Evolutionary conservation across 2,888 invertebrate species (phyloP).

Genomic region (Metallyticus violacea): DNA sequence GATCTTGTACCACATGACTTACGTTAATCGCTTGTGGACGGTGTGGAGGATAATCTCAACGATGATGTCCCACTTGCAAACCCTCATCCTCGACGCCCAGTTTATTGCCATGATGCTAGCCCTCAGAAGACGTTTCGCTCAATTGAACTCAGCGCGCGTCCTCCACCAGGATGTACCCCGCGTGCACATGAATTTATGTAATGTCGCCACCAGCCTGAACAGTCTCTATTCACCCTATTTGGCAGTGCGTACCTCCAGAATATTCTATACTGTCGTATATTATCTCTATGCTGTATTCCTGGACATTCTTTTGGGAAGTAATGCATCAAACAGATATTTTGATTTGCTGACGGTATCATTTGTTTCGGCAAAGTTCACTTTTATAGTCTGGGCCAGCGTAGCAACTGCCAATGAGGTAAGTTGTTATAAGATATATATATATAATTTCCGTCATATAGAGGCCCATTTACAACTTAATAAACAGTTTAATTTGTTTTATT

Average conservation of each 20-base stretch:
- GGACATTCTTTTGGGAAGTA: background rate
- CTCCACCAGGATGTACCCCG: background rate
- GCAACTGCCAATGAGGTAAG: background rate
- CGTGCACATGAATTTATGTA: background rate
- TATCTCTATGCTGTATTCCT: background rate
- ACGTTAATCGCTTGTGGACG: background rate
- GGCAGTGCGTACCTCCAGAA: background rate
- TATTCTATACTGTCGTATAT: background rate
- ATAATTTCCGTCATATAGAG: too few species aligned
- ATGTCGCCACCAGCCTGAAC: background rate
- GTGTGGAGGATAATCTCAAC: background rate
- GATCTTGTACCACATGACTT: background rate
- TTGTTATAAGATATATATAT: background rate
- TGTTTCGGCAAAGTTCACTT: background rate
- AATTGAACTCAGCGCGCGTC: background rate
- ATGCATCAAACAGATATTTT: background rate
- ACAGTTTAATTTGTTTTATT: too few species aligned
- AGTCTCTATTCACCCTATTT: background rate
- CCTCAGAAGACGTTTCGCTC: background rate
- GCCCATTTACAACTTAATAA: too few species aligned
- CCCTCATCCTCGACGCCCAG: background rate
- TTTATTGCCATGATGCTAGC: background rate
- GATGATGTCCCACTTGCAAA: background rate
- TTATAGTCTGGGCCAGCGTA: background rate
- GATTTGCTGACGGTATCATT: background rate